Evolutionary conservation across 2,888 invertebrate species (phyloP), one percentile per base, ranked within the genome.

Genomic region (Chorisops tibialis): DNA sequence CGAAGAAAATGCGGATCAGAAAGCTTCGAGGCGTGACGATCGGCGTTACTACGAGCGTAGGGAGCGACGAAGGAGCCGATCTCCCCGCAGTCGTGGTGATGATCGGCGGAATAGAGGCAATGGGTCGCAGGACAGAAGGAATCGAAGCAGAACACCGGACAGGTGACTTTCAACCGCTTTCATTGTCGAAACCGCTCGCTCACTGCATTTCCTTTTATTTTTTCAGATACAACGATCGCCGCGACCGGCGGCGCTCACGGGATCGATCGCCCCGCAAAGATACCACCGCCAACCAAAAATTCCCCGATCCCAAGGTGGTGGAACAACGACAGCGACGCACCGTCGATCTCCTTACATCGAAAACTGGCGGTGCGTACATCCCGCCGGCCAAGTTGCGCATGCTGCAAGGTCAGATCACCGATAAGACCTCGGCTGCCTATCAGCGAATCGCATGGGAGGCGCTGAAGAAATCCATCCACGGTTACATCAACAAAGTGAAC

Each of bases 381-480:
- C 99, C 99, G 1, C 99, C 98, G 0, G 98, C 98, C 0, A 94
- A 92, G 73, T 81, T 99, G 41, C 84, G 91, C 19, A 83, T 96
- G 85, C 93, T 98, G 93, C 97, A 98, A 79, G 92, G 91, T 0
- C 89, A 92, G 76, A 96, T 98, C 56, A 93, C 92, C 0, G 98
- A 99, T 73, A 99, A 99, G 81, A 83, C 88, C n/a, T 93, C 95
- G 65, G 86, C 88, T 21, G 93, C 93, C 1, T 99, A 93, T 79
- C 99, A 99, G 76, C 82, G 98, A 68, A 87, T 99, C 51, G 92
- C 98, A 1, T 99, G 99, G 99, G 98, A 99, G 80, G 96, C 96
- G 0, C 79, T 99, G 19, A 99, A 99, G 75, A 99, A 99, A 77
- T 96, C 96, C 7, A 92, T 99, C 67, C 96, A 98, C 73, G 99